Conservation (phyloP, 2,888 invertebrate species). For the Rotaria magnacalcarata region DNA sequence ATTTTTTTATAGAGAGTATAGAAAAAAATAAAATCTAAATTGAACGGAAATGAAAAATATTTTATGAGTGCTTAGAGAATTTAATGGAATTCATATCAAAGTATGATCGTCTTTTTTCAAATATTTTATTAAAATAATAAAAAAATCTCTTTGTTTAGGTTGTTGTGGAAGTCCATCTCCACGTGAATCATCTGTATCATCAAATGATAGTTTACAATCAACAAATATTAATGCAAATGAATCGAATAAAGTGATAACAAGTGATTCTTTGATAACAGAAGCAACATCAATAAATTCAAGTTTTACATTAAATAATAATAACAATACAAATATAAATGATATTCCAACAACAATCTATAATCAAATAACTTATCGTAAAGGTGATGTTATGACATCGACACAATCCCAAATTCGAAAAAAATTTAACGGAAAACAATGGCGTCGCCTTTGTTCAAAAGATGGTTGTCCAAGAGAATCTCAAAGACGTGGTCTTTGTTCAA, state of each 20-base stretch:
- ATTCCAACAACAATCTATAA: slow-evolving; percentile 36
- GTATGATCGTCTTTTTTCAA: too few relatives aligned
- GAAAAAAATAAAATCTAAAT: too few relatives aligned
- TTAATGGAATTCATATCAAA: too few relatives aligned
- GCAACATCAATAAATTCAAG: background rate
- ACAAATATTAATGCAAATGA: background rate
- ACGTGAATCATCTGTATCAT: slow-evolving; percentile 31
- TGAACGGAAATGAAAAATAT: too few relatives aligned
- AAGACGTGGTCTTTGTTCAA: slow-evolving; percentile 45
- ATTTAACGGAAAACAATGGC: slow-evolving; percentile 47
- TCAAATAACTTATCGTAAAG: slow-evolving; percentile 41
- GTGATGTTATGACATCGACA: slow-evolving; percentile 38
- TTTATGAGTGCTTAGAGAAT: too few relatives aligned
- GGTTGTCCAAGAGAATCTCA: slow-evolving; percentile 46
- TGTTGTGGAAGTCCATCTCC: background rate
- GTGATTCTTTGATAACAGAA: slow-evolving; percentile 1
- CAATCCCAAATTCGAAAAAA: slow-evolving; percentile 44
- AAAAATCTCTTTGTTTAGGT: background rate
- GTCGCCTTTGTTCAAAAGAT: slow-evolving; percentile 45
- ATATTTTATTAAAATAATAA: too few relatives aligned
- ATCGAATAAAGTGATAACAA: background rate
- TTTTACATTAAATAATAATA: background rate
- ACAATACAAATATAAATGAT: background rate
- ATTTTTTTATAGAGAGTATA: too few relatives aligned
- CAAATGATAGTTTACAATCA: slow-evolving; percentile 29